Percentiles rank a stretch among this genome's conserved stretches.
These are phyloP conservation scores for Oithona nana DNA, from an alignment of 2,888 invertebrate species.

Conservation along the genomic window DNA sequence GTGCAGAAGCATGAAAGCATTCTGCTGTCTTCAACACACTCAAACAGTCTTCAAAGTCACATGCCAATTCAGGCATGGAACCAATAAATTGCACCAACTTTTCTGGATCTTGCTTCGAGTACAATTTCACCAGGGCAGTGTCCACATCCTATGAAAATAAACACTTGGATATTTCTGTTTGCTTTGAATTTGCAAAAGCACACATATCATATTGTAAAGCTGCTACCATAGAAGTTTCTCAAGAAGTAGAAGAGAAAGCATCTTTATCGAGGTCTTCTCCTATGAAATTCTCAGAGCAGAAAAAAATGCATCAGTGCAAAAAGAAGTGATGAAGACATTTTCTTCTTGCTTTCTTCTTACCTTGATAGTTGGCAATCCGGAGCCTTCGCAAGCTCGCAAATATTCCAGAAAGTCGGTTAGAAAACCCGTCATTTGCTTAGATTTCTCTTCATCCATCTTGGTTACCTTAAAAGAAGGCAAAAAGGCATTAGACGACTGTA, in stretches of 20 bases:
- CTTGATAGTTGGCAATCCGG: neutral
- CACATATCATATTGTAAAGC: too few species aligned
- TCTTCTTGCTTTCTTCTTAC: too few species aligned
- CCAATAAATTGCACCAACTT: neutral
- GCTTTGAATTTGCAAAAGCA: too few species aligned
- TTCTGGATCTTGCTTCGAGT: neutral
- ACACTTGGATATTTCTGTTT: neutral
- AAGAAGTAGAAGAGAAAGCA: too few species aligned
- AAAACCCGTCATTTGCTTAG: conserved; percentile 27
- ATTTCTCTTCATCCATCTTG: conserved; percentile 2
- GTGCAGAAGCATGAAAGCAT: neutral
- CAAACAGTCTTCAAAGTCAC: neutral
- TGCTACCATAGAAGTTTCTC: too few species aligned
- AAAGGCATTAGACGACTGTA: too few species aligned
- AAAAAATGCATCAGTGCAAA: too few species aligned
- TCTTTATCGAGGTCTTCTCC: too few species aligned
- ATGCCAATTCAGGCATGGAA: neutral
- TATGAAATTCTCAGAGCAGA: too few species aligned
- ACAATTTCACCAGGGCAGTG: neutral
- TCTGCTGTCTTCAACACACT: neutral
- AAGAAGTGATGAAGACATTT: too few species aligned
- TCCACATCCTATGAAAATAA: neutral
- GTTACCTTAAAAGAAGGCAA: neutral
- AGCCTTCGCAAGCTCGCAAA: conserved; percentile 23
- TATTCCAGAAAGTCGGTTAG: conserved; percentile 28